Conservation (phyloP, 2,113 vertebrate species). For the Sialia sialis region DNA sequence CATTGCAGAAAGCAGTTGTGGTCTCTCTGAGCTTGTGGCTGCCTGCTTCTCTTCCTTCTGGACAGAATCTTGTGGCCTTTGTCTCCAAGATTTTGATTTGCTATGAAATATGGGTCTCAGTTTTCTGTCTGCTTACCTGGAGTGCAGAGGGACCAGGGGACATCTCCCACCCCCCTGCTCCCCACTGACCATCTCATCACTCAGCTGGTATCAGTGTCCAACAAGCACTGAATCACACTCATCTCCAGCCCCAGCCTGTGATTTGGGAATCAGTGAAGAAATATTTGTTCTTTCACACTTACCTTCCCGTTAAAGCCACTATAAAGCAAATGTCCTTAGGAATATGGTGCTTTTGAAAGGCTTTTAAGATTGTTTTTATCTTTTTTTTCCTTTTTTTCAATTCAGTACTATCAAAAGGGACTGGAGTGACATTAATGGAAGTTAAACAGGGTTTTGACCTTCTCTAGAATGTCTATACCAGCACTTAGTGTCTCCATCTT, state of each 20-base stretch:
- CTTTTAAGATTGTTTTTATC: slow-evolving; percentile 16
- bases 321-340: not conserved
- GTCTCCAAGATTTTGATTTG: not conserved
- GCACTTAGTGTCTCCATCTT: not conserved
- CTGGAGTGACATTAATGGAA: slow-evolving; percentile 6
- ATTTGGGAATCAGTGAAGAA: not conserved
- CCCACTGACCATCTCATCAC: not conserved
- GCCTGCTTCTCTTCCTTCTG: not conserved
- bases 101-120: not conserved
- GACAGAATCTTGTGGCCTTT: not conserved
- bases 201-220: not conserved
- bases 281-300: not conserved
- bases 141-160: not conserved
- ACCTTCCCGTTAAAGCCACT: not conserved
- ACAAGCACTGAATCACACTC: not conserved
- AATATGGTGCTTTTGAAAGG: not conserved
- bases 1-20: not conserved
- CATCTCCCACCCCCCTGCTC: not conserved
- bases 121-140: not conserved
- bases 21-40: not conserved
- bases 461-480: not conserved
- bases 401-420: not conserved
- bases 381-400: not conserved
- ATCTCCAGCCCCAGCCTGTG: not conserved
- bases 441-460: not conserved